Conservation (phyloP, 2,797 vertebrate species). For the Scyliorhinus canicula region DNA sequence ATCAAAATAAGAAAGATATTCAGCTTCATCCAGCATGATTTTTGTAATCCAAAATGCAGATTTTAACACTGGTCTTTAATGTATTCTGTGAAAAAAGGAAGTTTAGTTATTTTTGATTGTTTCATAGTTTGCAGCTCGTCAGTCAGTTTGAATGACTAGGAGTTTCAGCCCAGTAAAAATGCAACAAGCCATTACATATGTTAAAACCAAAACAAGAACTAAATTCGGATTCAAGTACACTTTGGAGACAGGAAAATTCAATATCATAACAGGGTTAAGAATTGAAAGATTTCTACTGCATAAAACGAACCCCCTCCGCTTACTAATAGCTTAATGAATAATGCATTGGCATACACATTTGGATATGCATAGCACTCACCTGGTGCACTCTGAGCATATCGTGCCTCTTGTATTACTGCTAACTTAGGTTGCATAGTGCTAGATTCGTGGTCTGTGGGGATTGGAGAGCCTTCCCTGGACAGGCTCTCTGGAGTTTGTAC, state of each 20-base stretch:
- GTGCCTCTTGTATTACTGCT: slow-evolving; percentile 88
- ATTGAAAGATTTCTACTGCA: neutral
- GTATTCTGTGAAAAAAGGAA: neutral
- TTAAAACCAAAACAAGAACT: neutral
- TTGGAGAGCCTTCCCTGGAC: slow-evolving; percentile 90
- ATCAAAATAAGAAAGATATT: neutral
- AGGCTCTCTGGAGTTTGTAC: slow-evolving; percentile 93
- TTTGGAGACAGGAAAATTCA: neutral
- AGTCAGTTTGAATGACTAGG: neutral
- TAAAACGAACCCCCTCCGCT: neutral
- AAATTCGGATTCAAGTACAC: neutral
- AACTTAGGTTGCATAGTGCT: slow-evolving; percentile 81
- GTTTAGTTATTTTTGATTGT: neutral
- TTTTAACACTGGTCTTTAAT: neutral
- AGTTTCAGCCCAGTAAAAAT: neutral
- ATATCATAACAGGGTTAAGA: neutral
- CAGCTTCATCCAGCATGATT: neutral
- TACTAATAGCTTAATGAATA: neutral
- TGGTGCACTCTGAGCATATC: slow-evolving; percentile 85
- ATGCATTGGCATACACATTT: neutral
- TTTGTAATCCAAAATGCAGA: neutral
- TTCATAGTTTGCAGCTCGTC: slow-evolving; percentile 6
- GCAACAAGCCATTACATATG: neutral
- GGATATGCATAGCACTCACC: slow-evolving; percentile 54
- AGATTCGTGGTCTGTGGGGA: slow-evolving; percentile 76